Evolutionary conservation across 2,797 vertebrate species (phyloP).

Genomic region (Uromys caudimaculatus): DNA sequence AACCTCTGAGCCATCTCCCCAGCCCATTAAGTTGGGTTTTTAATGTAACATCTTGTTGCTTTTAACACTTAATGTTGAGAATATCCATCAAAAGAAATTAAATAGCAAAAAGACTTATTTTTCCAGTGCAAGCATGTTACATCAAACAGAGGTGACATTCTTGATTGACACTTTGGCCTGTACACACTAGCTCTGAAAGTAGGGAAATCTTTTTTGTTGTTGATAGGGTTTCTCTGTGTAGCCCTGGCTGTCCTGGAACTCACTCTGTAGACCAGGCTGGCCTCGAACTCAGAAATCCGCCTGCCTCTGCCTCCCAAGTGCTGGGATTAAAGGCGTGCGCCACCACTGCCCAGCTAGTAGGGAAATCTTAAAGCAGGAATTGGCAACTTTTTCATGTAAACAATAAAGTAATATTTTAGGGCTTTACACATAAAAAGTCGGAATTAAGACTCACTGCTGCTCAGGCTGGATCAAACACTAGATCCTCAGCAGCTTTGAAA

Average conservation of each 20-base stretch:
- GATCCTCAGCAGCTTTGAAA: not conserved
- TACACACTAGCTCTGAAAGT: not conserved
- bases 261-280: too few relatives aligned
- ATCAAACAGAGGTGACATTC: not conserved
- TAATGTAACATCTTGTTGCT: slow-evolving; percentile 11
- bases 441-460: not conserved
- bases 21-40: not conserved
- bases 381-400: slow-evolving; percentile 19
- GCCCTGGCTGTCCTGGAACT: too few relatives aligned
- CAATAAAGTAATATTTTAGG: not conserved
- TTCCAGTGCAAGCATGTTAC: not conserved
- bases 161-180: not conserved
- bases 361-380: not conserved
- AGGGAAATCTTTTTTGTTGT: too few relatives aligned
- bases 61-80: slow-evolving; percentile 39
- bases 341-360: too few relatives aligned
- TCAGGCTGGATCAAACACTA: not conserved
- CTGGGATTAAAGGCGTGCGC: too few relatives aligned
- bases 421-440: not conserved
- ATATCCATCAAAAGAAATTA: slow-evolving; percentile 1
- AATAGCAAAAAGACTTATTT: not conserved
- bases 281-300: too few relatives aligned
- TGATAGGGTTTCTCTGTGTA: too few relatives aligned
- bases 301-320: too few relatives aligned
- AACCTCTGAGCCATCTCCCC: too few relatives aligned